A percentile compares a stretch with the other conserved stretches of the same genome.
These are phyloP conservation scores for Spea bombifrons DNA, from an alignment of 2,113 vertebrate species.

Conservation along the genomic window DNA sequence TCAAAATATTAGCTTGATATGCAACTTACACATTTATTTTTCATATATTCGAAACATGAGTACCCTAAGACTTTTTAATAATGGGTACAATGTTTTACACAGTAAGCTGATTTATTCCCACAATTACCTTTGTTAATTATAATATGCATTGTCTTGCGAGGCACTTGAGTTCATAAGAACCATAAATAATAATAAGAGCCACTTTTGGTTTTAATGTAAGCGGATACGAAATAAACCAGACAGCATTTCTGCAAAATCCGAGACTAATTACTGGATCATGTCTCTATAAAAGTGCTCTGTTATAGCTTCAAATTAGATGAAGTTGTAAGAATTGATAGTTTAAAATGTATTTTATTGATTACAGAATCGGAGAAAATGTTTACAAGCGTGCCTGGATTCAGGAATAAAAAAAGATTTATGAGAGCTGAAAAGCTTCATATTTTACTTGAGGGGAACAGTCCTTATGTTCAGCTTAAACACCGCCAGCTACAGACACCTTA, in stretches of 20 bases:
- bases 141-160: conserved; percentile 19
- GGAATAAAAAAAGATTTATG: background rate
- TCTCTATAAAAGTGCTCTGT: conserved; percentile 35
- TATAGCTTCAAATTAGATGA: conserved; percentile 25
- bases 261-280: conserved; percentile 33
- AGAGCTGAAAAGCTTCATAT: background rate
- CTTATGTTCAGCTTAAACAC: no score
- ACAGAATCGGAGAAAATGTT: conserved; percentile 2
- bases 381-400: background rate
- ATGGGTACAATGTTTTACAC: background rate
- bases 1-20: no score
- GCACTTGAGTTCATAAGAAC: conserved; percentile 14
- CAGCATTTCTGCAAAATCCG: conserved; percentile 6
- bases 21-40: no score
- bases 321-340: conserved; percentile 14
- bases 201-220: conserved; percentile 23
- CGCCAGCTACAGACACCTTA: background rate
- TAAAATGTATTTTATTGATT: conserved; percentile 28
- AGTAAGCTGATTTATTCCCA: conserved; percentile 15
- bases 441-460: background rate
- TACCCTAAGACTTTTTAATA: no score
- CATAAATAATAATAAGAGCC: conserved; percentile 20
- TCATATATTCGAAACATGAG: no score
- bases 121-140: conserved; percentile 40
- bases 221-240: conserved; percentile 29